phyloP scores from a whole-genome alignment of 2,113 vertebrate genomes.

The Pollachius pollachius region DNA sequence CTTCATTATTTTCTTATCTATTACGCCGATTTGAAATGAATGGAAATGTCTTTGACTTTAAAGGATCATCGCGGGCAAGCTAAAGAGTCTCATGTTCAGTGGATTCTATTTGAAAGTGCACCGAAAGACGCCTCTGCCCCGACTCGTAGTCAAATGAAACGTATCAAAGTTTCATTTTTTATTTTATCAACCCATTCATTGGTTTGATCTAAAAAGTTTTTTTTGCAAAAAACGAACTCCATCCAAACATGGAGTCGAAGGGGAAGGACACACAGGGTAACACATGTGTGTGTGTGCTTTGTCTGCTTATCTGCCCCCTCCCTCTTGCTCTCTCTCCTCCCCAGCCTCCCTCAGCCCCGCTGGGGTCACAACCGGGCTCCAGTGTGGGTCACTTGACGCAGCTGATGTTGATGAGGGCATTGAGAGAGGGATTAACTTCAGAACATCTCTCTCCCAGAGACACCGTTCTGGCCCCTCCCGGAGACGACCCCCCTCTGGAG shows the following conservation, averaged over 20 bases:
- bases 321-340: neutral
- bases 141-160: too few species aligned
- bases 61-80: neutral
- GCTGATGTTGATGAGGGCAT: neutral
- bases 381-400: conserved; percentile 24
- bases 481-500: conserved; percentile 59
- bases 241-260: neutral
- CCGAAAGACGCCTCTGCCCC: too few species aligned
- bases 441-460: conserved; percentile 57
- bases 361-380: conserved; percentile 19
- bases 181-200: too few species aligned
- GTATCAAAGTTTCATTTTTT: too few species aligned
- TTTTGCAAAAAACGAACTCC: too few species aligned
- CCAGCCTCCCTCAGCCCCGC: conserved; percentile 7
- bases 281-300: neutral
- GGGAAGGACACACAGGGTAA: neutral
- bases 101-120: too few species aligned
- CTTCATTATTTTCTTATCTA: neutral
- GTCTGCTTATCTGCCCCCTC: too few species aligned
- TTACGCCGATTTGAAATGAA: neutral
- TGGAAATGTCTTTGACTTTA: neutral
- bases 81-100: neutral
- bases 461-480: conserved; percentile 61
- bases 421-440: conserved; percentile 41
- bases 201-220: too few species aligned